Conservation (phyloP, 2,113 vertebrate species). For the Oceanites oceanicus region DNA sequence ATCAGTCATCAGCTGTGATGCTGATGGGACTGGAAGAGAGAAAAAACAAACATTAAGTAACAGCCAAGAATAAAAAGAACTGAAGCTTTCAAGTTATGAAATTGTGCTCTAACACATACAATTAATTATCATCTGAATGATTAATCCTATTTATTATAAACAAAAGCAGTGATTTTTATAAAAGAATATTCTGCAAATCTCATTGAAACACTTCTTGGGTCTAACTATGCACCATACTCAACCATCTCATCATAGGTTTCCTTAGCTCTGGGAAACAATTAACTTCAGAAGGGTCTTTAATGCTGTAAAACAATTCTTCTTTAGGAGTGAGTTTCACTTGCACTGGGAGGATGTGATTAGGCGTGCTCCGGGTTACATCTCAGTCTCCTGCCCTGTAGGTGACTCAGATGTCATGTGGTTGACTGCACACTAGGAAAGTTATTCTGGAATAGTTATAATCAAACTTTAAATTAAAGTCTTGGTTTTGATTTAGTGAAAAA, state of each 20-base stretch:
- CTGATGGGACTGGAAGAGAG: neutral
- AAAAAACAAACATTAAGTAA: neutral
- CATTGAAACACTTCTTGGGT: neutral
- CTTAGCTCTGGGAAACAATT: neutral
- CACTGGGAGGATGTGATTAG: neutral
- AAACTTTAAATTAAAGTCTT: neutral
- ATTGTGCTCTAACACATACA: neutral
- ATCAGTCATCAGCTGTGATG: neutral
- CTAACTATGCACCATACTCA: neutral
- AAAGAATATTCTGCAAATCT: neutral
- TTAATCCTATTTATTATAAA: neutral
- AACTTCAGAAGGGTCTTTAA: neutral
- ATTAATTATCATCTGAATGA: neutral
- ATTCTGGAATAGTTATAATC: neutral
- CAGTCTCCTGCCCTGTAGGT: neutral
- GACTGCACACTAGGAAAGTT: neutral
- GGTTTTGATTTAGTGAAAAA: neutral
- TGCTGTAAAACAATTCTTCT: neutral
- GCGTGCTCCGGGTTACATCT: neutral
- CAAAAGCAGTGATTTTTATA: neutral
- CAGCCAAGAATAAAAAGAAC: neutral
- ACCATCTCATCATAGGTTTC: neutral
- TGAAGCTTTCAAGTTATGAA: neutral
- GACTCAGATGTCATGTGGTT: neutral
- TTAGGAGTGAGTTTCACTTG: neutral